Evolutionary conservation across 2,113 vertebrate species (phyloP), one percentile per base, ranked within the genome.

Genomic region (Gymnorhina tibicen): DNA sequence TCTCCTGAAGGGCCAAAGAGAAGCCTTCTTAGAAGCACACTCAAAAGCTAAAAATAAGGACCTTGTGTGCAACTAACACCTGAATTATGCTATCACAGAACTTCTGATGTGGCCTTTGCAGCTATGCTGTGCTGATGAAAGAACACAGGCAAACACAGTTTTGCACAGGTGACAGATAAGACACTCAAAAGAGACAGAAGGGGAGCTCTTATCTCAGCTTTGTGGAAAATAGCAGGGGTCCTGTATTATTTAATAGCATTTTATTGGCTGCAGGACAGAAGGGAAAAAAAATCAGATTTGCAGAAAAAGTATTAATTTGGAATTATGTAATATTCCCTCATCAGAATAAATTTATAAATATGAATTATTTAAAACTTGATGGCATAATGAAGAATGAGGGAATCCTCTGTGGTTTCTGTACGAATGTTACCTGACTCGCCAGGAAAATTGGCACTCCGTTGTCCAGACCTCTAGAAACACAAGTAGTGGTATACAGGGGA

Each of bases 391-490:
- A 58, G 32, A 46, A 9, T 24, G 39, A 78, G 11, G 13, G 7
- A 67, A 74, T 41, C 16, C 22, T 62, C 42, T 59, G 22, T 21
- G 32, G 11, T 50, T 39, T 82, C 33, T 28, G 16, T 13, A 72
- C 11, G 10, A 66, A 18, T 2, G 0, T 62, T 39, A 46, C 10
- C 35, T 67, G 30, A 35, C 7, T 30, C 0, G 0, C 2, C 13
- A 52, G 33, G 18, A 13, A 86, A 86, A 52, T 10, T 6, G 20
- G 14, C 1, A 6, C 26, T 63, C 23, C 9, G 2, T 26, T 59
- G 33, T 30, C 30, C 53, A 42, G 44, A 21, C 44, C 62, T 68
- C 30, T 33, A 46, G 76, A 47, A 83, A 35, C 8, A 76, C 47
- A 52, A 80, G 17, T 30, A 53, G 16, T 32, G 9, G 2, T 32